Evolutionary conservation across 1,140 invertebrate species (phyloP), one percentile per base, ranked within the genome.

Genomic region (Procambarus virginalis): DNA sequence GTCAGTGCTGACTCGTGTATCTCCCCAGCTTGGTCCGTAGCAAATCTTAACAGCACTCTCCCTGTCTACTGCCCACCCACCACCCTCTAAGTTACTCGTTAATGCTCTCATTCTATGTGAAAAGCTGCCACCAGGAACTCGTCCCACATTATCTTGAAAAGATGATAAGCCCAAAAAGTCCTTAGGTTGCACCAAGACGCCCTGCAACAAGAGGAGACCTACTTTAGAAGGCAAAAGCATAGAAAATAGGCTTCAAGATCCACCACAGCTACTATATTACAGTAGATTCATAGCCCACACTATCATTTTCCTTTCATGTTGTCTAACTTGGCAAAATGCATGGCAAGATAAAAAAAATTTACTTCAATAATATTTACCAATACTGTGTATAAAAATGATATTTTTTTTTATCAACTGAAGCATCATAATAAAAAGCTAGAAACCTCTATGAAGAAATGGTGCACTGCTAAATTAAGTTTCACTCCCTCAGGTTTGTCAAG

Each of bases 11-110:
- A 51, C 79, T 64, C 79, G 81, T 46, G 78, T 34, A 34, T 88
- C 86, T 22, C 78, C 46, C 86, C 86, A 88, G 95, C 94, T 92
- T 96, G 95, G 46, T 95, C 95, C 83, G 94, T 94, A 92, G 96
- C 78, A n/a, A 49, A 45, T 70, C 64, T 84, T 70, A 64, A 80
- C 51, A 45, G 49, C 46, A 70, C 49, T 48, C 6, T 48, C 86
- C 34, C 79, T 55, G 20, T 22, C 60, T 73, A 34, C 86, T 17
- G 9, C 77, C 80, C 87, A 82, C 70, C 87, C 81, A 86, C 85
- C 85, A 76, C 82, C 87, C 17, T 49, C 46, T 75, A 89, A 46
- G 58, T 55, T 84, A 83, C 70, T 84, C 77, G 81, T 70, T 84
- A 89, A 77, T 64, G 55, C 79, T 55, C 87, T 82, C 80, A 89